phyloP scores from a whole-genome alignment of 1,140 invertebrate genomes.

The Myzus persicae region DNA sequence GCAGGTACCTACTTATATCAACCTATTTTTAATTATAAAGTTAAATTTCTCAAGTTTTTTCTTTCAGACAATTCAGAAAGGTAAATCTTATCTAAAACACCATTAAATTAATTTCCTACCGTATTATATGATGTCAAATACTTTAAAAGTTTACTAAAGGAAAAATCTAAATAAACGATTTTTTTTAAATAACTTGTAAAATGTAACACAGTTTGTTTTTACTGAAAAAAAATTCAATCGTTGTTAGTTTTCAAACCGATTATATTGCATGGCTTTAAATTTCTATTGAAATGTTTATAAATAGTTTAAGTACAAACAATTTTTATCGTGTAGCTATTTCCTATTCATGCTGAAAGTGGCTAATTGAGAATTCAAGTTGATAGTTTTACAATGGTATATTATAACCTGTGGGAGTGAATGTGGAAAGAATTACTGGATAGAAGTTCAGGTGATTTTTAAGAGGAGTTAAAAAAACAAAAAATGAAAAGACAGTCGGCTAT shows the following conservation, averaged over 20 bases:
- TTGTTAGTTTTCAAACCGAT: background rate
- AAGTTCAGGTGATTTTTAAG: background rate
- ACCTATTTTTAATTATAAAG: conserved; percentile 10
- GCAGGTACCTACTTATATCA: background rate
- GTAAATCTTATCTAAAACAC: background rate
- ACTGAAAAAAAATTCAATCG: background rate
- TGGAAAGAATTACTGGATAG: background rate
- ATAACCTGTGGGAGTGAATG: background rate
- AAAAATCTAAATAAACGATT: background rate
- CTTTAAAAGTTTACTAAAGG: background rate
- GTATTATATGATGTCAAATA: background rate
- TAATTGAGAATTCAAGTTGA: background rate
- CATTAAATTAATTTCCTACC: conserved; percentile 11
- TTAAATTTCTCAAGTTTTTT: background rate
- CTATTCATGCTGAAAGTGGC: background rate
- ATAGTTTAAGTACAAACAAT: background rate
- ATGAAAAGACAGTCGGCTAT: background rate
- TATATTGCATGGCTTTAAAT: background rate
- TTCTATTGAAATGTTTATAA: background rate
- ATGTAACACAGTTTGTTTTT: background rate
- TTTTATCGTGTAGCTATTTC: background rate
- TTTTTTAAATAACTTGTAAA: background rate
- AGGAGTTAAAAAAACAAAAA: background rate
- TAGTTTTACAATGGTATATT: background rate
- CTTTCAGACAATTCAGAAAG: background rate